phyloP scores from a whole-genome alignment of 2,888 invertebrate genomes.

The Danaus chrysippus region DNA sequence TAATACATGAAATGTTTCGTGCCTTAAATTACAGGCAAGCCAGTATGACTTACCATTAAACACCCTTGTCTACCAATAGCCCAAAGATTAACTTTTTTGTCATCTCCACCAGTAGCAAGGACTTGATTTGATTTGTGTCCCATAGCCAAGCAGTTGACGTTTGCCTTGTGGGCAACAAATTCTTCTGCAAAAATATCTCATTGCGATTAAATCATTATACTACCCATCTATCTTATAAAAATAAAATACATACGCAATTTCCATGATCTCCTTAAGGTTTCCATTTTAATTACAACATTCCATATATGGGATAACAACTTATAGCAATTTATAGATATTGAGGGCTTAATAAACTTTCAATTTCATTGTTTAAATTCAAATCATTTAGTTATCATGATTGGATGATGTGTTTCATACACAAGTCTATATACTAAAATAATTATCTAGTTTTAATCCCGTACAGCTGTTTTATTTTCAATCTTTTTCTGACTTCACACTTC shows the following conservation, averaged over 20 bases:
- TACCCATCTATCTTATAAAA: neutral
- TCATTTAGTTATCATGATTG: neutral
- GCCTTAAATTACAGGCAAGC: too few relatives aligned
- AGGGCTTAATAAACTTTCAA: too few relatives aligned
- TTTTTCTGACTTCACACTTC: constrained; percentile 1
- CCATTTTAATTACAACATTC: constrained; percentile 54
- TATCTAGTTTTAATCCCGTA: neutral
- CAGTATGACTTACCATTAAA: constrained; percentile 86
- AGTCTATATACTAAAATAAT: neutral
- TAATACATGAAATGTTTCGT: too few relatives aligned
- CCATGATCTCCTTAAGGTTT: constrained; percentile 86
- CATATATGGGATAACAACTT: constrained; percentile 37
- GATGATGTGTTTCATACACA: neutral
- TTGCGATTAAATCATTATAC: neutral
- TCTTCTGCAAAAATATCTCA: constrained; percentile 83
- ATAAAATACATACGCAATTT: constrained; percentile 85
- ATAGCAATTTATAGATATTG: constrained; percentile 14
- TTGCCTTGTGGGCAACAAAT: constrained; percentile 91
- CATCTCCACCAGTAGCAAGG: constrained; percentile 96
- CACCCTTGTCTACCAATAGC: constrained; percentile 96
- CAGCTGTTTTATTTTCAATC: constrained; percentile 5
- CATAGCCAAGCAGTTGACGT: constrained; percentile 92
- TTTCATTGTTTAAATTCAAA: constrained; percentile 7
- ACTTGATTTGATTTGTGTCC: constrained; percentile 95
- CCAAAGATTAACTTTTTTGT: constrained; percentile 98